Conservation (phyloP, 2,797 vertebrate species). For the Poeciliopsis infans region DNA sequence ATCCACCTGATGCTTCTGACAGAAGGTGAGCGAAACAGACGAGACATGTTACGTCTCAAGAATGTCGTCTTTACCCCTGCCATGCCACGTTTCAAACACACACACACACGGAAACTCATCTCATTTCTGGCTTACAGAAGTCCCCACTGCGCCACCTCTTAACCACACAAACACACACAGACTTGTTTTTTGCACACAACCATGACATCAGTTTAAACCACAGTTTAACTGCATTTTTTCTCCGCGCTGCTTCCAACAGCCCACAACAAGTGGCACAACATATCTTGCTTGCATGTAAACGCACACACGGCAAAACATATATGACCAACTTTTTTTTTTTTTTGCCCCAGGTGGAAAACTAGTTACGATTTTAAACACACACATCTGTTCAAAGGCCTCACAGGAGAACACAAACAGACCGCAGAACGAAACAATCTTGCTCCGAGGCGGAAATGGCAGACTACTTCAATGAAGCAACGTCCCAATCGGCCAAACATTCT, state of each 20-base stretch:
- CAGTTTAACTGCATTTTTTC: constrained; percentile 39
- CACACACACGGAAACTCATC: constrained; percentile 8
- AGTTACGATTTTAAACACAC: neutral
- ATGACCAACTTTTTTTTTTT: no score
- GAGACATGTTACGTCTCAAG: constrained; percentile 61
- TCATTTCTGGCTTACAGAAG: neutral
- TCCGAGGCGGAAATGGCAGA: neutral
- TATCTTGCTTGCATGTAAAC: constrained; percentile 8
- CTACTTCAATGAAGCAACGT: neutral
- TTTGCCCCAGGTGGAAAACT: constrained; percentile 31
- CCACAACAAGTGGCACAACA: constrained; percentile 42
- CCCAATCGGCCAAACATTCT: neutral
- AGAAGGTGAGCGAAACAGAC: constrained; percentile 66
- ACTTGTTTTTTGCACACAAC: constrained; percentile 10
- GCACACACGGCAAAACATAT: neutral
- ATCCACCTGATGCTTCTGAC: constrained; percentile 74
- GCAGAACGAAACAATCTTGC: neutral
- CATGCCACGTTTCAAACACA: constrained; percentile 48
- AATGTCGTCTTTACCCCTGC: constrained; percentile 54
- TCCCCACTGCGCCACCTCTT: neutral
- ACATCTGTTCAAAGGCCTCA: neutral
- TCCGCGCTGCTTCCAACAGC: constrained; percentile 43
- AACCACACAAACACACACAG: neutral
- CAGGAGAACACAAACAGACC: neutral
- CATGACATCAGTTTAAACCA: constrained; percentile 45